These are phyloP conservation scores for Platynereis dumerilii DNA, from an alignment of 2,888 invertebrate species.

Conservation along the genomic window DNA sequence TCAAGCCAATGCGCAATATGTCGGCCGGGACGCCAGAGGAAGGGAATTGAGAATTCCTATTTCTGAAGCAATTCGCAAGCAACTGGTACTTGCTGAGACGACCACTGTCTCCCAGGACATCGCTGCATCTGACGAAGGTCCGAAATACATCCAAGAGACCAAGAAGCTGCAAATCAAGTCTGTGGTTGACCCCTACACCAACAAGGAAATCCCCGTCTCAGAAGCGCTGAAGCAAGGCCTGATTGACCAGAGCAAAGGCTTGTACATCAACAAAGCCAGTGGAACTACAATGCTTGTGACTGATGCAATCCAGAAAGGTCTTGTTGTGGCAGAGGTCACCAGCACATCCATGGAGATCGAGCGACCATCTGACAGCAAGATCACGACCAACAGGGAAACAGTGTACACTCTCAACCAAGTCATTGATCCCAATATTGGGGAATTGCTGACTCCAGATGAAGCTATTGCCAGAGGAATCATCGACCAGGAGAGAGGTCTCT, in stretches of 20 bases:
- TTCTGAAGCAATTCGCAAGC: slow-evolving; percentile 80
- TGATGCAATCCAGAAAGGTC: slow-evolving; percentile 46
- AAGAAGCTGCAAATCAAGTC: slow-evolving; percentile 80
- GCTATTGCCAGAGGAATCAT: slow-evolving; percentile 89
- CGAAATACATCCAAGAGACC: slow-evolving; percentile 60
- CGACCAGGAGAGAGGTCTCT: slow-evolving; percentile 82
- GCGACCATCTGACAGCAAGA: slow-evolving; percentile 19
- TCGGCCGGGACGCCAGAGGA: slow-evolving; percentile 60
- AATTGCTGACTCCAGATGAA: slow-evolving; percentile 84
- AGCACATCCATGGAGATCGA: slow-evolving; percentile 11
- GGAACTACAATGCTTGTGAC: slow-evolving; percentile 71
- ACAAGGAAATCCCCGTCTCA: slow-evolving; percentile 78
- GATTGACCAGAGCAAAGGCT: slow-evolving; percentile 37
- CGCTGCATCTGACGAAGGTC: slow-evolving; percentile 43
- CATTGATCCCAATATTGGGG: slow-evolving; percentile 72
- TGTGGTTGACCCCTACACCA: slow-evolving; percentile 83
- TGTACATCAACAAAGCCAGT: slow-evolving; percentile 53
- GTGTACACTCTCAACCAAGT: slow-evolving; percentile 66
- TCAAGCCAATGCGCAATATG: slow-evolving; percentile 67
- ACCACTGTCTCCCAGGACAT: slow-evolving; percentile 49
- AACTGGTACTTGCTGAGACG: slow-evolving; percentile 69
- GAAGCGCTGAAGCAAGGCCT: slow-evolving; percentile 79
- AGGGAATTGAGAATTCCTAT: slow-evolving; percentile 79
- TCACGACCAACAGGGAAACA: slow-evolving; percentile 55
- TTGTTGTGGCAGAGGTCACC: slow-evolving; percentile 33